Evolutionary conservation across 1,140 invertebrate genomes (phyloP).

Genomic region (Drosophila seguyi): DNA sequence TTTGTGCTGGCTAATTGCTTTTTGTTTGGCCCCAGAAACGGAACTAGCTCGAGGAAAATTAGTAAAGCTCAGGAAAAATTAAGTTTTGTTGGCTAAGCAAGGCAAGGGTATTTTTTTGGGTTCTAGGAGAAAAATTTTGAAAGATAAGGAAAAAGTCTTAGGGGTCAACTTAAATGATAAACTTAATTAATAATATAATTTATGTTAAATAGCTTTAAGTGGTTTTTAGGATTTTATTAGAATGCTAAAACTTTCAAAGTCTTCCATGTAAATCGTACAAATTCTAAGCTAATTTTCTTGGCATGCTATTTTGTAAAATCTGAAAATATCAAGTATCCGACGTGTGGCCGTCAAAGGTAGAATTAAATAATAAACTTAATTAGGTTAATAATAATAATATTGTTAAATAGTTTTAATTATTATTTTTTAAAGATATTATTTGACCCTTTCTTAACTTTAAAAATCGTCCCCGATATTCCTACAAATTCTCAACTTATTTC

Average conservation of each 20-base stretch:
- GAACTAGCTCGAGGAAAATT: conserved; percentile 11
- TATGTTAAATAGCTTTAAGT: background rate
- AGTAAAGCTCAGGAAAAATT: conserved; percentile 10
- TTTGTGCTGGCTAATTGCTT: conserved; percentile 67
- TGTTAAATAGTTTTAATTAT: background rate
- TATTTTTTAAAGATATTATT: too few relatives aligned
- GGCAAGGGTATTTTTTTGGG: background rate
- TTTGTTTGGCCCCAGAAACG: conserved; percentile 38
- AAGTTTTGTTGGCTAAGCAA: background rate
- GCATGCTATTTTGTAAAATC: too few relatives aligned
- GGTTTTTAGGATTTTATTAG: too few relatives aligned
- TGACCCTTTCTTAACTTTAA: background rate
- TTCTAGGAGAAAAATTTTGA: background rate
- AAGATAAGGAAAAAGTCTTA: background rate
- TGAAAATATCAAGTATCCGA: too few relatives aligned
- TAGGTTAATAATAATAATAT: background rate
- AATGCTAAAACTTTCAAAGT: too few relatives aligned
- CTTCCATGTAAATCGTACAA: too few relatives aligned
- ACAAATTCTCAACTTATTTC: background rate
- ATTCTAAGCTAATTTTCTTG: too few relatives aligned
- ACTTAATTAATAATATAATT: background rate
- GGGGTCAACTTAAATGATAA: background rate
- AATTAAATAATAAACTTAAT: too few relatives aligned
- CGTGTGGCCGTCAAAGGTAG: too few relatives aligned
- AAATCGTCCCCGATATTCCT: background rate